Evolutionary conservation across 2,113 vertebrate genomes (phyloP).

Genomic region (Pheucticus melanocephalus): DNA sequence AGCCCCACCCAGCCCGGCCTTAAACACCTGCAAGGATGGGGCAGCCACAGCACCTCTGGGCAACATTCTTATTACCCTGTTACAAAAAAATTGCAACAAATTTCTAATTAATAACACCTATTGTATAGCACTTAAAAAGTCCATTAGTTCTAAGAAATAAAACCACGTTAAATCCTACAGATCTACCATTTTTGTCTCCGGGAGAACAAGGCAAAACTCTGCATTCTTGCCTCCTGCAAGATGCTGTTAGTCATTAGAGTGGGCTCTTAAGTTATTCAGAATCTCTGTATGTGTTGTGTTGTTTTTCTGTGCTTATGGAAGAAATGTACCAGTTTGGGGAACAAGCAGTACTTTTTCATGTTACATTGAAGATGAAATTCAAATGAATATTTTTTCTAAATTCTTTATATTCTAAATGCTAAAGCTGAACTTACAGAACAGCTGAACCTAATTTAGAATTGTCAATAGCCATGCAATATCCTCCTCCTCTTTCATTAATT

Average conservation of each 20-base stretch:
- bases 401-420: neutral
- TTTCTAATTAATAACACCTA: neutral
- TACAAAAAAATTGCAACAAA: neutral
- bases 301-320: neutral
- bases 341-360: slow-evolving; percentile 18
- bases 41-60: neutral
- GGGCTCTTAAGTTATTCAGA: neutral
- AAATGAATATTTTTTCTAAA: neutral
- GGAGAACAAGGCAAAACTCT: neutral
- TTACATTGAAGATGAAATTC: neutral
- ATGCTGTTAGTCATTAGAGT: slow-evolving; percentile 31
- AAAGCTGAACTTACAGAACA: slow-evolving; percentile 15
- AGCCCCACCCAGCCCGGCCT: neutral
- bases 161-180: neutral
- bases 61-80: neutral
- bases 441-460: slow-evolving; percentile 14
- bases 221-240: neutral
- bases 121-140: neutral
- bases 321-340: neutral
- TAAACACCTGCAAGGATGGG: neutral
- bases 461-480: neutral
- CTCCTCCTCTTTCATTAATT: slow-evolving; percentile 15
- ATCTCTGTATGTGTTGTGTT: neutral
- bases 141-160: neutral
- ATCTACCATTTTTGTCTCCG: neutral